These are phyloP conservation scores for Drosophila quinaria DNA, from an alignment of 2,888 invertebrate species.

Conservation along the genomic window DNA sequence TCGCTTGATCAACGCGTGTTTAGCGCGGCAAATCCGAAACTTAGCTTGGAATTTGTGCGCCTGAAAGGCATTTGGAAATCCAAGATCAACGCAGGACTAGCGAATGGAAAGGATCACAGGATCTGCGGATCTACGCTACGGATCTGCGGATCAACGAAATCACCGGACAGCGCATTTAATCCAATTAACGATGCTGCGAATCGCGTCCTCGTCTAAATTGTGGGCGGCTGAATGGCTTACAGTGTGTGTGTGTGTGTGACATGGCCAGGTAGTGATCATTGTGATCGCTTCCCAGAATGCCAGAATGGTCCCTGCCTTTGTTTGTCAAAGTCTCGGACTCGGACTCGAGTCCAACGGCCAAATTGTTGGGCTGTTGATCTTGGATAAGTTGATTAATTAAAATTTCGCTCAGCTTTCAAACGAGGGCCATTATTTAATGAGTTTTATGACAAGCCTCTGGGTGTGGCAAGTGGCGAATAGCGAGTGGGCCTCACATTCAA, in stretches of 20 bases:
- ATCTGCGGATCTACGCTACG: slow-evolving; percentile 27
- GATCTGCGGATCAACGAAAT: slow-evolving; percentile 42
- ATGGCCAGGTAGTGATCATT: slow-evolving; percentile 37
- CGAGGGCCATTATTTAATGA: slow-evolving; percentile 79
- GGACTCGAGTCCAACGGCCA: not conserved
- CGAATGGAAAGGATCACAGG: slow-evolving; percentile 42
- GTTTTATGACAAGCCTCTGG: slow-evolving; percentile 70
- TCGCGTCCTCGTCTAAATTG: slow-evolving; percentile 61
- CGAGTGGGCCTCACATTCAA: slow-evolving; percentile 28
- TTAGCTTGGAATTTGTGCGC: slow-evolving; percentile 72
- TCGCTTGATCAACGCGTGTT: slow-evolving; percentile 68
- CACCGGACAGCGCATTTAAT: slow-evolving; percentile 73
- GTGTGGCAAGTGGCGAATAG: slow-evolving; percentile 65
- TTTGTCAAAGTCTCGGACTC: slow-evolving; percentile 8
- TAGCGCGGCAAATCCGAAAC: slow-evolving; percentile 72
- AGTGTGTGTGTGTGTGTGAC: slow-evolving; percentile 18
- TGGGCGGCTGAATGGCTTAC: slow-evolving; percentile 76
- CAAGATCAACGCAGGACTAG: slow-evolving; percentile 70
- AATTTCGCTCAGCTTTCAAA: slow-evolving; percentile 77
- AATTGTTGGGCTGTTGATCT: slow-evolving; percentile 46
- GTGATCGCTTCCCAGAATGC: slow-evolving; percentile 57
- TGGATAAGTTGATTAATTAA: slow-evolving; percentile 76
- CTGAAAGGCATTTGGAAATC: slow-evolving; percentile 63
- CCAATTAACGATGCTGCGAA: slow-evolving; percentile 70
- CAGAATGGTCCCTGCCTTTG: slow-evolving; percentile 8